Base-by-base conservation (phyloP, 2,113 vertebrate genomes). In the Cardinalis cardinalis region DNA sequence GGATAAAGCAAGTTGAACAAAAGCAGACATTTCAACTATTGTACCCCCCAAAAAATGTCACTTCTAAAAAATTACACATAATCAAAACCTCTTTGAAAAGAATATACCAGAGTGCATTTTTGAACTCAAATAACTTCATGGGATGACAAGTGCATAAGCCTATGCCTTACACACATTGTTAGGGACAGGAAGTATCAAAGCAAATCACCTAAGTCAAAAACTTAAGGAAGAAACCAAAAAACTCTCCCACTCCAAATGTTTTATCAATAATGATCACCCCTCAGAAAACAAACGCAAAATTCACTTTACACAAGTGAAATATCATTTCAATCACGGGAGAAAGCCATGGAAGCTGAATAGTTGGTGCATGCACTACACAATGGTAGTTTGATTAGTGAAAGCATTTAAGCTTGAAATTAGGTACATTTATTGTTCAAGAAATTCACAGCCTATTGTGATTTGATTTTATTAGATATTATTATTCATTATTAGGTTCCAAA, bases 381-480 rank as follows among this genome's bases (percentile, higher is more conserved):
- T 80, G 29, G 59, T 31, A 90, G 24, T n/a, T 82, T 74, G 68
- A 69, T 32, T 43, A 80, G 51, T 1, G 6, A 82, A 41, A 83
- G 34, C 41, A 84, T 79, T 65, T 36, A 74, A 64, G 44, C 46
- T 72, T 76, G 46, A 93, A 81, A 81, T 88, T 89, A 79, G 66
- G 64, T 58, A 43, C 3, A 1, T 56, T 59, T 71, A 56, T 53
- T 84, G 71, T 60, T 92, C 41, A 73, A 81, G 51, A 85, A 63
- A 81, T 59, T 68, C 75, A 82, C 46, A 52, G 83, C 55, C 87
- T 51, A 74, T 83, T 44, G 48, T 55, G 34, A 82, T 31, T 12
- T 87, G 75, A 83, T 95, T 96, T 95, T 88, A 91, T 88, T 89
- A 95, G 76, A 28, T 89, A 74, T 44, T 65, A 82, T 83, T 88